A percentile compares a stretch with the other conserved stretches of the same genome.
These are phyloP conservation scores for Philereme transversata DNA, from an alignment of 2,888 invertebrate genomes.

Conservation along the genomic window DNA sequence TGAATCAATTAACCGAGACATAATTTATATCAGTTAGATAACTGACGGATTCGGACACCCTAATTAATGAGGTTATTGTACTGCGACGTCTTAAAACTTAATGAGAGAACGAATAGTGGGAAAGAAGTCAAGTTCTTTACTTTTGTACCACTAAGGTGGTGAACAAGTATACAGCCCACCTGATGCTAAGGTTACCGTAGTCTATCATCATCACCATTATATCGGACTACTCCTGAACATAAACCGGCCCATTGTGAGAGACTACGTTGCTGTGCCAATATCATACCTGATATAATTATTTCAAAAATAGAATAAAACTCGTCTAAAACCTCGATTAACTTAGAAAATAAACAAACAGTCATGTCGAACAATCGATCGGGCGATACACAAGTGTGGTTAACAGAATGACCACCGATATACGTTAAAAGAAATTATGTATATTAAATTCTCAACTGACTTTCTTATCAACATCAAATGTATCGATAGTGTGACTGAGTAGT, in stretches of 20 bases:
- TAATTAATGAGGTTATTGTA: slow-evolving; percentile 33
- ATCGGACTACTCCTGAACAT: no score
- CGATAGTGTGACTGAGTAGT: slow-evolving; percentile 40
- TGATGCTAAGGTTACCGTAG: no score
- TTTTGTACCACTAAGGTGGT: no score
- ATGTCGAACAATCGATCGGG: slow-evolving; percentile 12
- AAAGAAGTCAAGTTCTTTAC: background rate
- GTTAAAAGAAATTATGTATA: slow-evolving; percentile 79
- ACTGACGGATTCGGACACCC: slow-evolving; percentile 39
- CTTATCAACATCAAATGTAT: slow-evolving; percentile 77
- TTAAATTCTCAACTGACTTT: slow-evolving; percentile 79
- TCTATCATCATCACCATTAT: no score
- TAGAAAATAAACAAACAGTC: background rate
- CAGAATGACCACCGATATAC: slow-evolving; percentile 39
- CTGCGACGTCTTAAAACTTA: slow-evolving; percentile 17
- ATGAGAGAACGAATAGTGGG: background rate
- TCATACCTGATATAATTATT: no score
- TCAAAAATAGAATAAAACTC: no score
- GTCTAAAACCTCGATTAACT: no score
- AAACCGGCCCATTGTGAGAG: no score
- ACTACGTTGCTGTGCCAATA: no score
- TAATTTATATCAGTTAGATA: slow-evolving; percentile 68
- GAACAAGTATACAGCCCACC: no score
- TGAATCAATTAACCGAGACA: slow-evolving; percentile 62
- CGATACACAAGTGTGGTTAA: slow-evolving; percentile 15